phyloP scores from a whole-genome alignment of 2,888 invertebrate genomes.

The Diarsia mendica region DNA sequence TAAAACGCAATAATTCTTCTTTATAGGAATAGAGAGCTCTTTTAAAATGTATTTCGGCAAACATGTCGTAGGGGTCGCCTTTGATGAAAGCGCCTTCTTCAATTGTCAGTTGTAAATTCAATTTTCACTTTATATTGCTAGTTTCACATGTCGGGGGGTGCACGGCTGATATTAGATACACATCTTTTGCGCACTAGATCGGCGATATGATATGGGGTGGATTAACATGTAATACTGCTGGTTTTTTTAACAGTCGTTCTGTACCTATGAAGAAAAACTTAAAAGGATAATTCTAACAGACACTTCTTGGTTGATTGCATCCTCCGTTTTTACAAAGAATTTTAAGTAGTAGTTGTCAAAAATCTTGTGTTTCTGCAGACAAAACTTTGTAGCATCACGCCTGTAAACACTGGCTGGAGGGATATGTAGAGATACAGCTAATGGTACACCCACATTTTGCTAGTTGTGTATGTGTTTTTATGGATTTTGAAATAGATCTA shows the following conservation, averaged over 20 bases:
- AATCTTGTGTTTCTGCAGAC: no score
- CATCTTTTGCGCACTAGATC: slow-evolving; percentile 55
- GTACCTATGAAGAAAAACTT: not conserved
- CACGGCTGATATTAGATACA: slow-evolving; percentile 64
- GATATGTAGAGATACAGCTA: no score
- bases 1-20: slow-evolving; percentile 62
- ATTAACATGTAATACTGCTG: not conserved
- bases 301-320: not conserved
- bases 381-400: no score
- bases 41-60: slow-evolving; percentile 85
- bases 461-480: not conserved
- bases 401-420: no score
- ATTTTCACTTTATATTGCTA: slow-evolving; percentile 89
- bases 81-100: slow-evolving; percentile 88
- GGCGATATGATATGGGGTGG: slow-evolving; percentile 8
- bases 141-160: slow-evolving; percentile 83
- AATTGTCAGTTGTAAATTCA: slow-evolving; percentile 90
- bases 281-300: not conserved
- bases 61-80: slow-evolving; percentile 85
- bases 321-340: not conserved
- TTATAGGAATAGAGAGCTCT: slow-evolving; percentile 77
- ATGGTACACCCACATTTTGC: no score
- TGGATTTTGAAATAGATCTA: not conserved
- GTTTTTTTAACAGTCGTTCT: not conserved
- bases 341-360: no score